Evolutionary conservation across 1,140 invertebrate genomes (phyloP).

Genomic region (Acromyrmex echinatior): DNA sequence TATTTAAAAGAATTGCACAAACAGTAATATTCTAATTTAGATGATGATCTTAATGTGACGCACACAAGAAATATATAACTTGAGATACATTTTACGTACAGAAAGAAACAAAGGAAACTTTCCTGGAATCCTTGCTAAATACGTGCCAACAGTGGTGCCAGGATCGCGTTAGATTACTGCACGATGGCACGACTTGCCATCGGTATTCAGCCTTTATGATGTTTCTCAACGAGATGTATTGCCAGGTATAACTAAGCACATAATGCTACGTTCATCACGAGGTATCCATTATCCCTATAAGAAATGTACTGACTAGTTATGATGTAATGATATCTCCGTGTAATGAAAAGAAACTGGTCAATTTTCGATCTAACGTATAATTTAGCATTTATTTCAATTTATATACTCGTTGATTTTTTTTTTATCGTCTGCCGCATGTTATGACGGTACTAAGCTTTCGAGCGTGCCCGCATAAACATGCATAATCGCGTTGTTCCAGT

Average conservation of each 20-base stretch:
- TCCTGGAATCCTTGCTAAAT: slow-evolving; percentile 95
- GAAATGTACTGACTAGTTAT: neutral
- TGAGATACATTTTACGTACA: slow-evolving; percentile 74
- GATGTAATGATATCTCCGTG: neutral
- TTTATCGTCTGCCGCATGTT: neutral
- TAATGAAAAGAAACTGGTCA: neutral
- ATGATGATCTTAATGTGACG: neutral
- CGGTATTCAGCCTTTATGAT: slow-evolving; percentile 92
- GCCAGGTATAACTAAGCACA: slow-evolving; percentile 87
- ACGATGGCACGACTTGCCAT: slow-evolving; percentile 80
- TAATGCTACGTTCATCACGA: slow-evolving; percentile 3
- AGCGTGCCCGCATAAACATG: slow-evolving; percentile 58
- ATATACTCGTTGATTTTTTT: slow-evolving; percentile 13
- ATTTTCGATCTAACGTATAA: neutral
- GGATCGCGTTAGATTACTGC: slow-evolving; percentile 90
- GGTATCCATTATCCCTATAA: neutral
- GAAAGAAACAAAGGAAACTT: slow-evolving; percentile 94
- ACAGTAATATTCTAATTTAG: slow-evolving; percentile 8
- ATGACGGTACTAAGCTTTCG: neutral
- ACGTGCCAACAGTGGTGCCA: slow-evolving; percentile 96
- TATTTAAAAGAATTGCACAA: neutral
- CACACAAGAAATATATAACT: neutral
- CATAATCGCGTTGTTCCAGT: slow-evolving; percentile 78
- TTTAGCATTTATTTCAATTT: neutral
- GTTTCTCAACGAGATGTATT: slow-evolving; percentile 96